phyloP scores from a whole-genome alignment of 2,888 invertebrate species.

The Caenorhabditis parvicauda region DNA sequence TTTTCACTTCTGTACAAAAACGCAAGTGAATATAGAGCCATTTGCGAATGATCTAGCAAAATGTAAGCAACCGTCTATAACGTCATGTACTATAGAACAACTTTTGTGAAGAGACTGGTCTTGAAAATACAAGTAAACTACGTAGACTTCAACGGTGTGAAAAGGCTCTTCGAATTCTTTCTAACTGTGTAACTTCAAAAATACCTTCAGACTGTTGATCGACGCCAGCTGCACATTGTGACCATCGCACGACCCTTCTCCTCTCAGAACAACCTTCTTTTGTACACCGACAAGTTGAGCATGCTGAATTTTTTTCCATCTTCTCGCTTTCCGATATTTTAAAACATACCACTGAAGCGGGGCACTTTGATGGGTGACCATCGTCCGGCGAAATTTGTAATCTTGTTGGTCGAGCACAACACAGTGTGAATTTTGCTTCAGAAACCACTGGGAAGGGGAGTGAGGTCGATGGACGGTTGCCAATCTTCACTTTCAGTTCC shows the following conservation, averaged over 20 bases:
- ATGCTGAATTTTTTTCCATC: conserved; percentile 9
- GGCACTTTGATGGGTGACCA: conserved; percentile 34
- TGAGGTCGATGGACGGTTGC: conserved; percentile 39
- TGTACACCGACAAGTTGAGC: conserved; percentile 22
- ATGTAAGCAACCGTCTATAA: no score
- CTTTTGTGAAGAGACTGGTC: no score
- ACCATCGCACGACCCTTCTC: conserved; percentile 29
- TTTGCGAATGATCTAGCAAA: no score
- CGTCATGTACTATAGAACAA: no score
- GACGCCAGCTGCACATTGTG: conserved; percentile 20
- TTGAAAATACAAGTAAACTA: no score
- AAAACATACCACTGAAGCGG: conserved; percentile 33
- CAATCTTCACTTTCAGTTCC: conserved; percentile 36
- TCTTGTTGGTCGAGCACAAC: conserved; percentile 44
- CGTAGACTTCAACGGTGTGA: no score
- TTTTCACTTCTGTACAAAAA: no score
- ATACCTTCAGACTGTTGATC: conserved; percentile 26
- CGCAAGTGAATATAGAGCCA: no score
- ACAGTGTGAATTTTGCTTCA: conserved; percentile 28
- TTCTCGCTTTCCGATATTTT: not conserved
- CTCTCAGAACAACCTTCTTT: conserved; percentile 18
- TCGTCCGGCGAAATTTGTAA: conserved; percentile 25
- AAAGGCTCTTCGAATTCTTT: no score
- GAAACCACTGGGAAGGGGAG: conserved; percentile 43
- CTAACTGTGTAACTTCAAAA: no score